Evolutionary conservation across 2,888 invertebrate species (phyloP), one percentile per base, ranked within the genome.

Genomic region (Cheilosia variabilis): DNA sequence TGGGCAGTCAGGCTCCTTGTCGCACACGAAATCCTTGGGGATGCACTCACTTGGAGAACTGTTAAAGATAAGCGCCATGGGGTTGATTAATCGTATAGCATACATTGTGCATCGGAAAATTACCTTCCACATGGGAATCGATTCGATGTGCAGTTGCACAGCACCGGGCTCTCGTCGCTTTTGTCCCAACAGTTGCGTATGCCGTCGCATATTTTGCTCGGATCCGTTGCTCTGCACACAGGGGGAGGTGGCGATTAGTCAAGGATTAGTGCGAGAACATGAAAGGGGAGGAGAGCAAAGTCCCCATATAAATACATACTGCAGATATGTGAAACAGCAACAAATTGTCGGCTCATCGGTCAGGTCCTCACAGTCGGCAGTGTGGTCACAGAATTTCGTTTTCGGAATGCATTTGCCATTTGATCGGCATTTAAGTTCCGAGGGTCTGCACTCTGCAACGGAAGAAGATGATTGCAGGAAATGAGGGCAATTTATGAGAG

Each of bases 171-270:
- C 90, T 97, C 97, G 89, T 97, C 97, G 68, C 94, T 95, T 87
- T 95, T 95, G 89, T 97, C 97, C 87, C 94, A 92, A 89, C 97
- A 97, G 89, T 97, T 95, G 7, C 96, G 92, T 6, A 94, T 92
- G 0, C 96, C 96, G 89, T 97, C 96, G 90, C 97, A 97, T 4
- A 97, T 92, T 87, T 94, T 94, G 0, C 93, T 93, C 0, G 96
- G 95, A 89, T 94, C 93, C 0, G 95, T 95, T n/a, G 95, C 92
- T 58, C 92, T 92, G 17, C 7, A 45, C 5, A 34, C n/a, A 17
- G 19, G 9, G 17, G 22, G 41, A 17, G 5, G 55, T 57, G 22
- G 45, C 6, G 6, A 45, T 45, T 27, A 15, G 13, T 10, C n/a
- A 15, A 13, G n/a, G 57, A 31, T 69, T 10, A 47, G 43, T 19